phyloP scores from a whole-genome alignment of 2,797 vertebrate species.

The Limnodromus scolopaceus region DNA sequence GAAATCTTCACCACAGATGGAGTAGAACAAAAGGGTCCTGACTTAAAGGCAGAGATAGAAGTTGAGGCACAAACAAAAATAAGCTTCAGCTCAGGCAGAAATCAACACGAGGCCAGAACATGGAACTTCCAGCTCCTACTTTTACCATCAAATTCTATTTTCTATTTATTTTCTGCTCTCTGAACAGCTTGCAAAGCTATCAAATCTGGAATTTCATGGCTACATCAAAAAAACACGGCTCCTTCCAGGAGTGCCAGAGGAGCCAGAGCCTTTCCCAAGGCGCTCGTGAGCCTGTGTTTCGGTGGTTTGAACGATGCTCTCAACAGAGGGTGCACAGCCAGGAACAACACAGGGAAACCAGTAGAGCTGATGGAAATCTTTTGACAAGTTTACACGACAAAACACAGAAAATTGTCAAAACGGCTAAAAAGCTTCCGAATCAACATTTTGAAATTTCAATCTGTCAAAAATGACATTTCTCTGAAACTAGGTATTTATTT shows the following conservation, averaged over 20 bases:
- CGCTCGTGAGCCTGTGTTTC: not conserved
- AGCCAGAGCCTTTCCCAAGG: not conserved
- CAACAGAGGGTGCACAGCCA: accelerated
- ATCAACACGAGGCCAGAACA: not conserved
- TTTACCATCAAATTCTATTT: not conserved
- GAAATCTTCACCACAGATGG: not conserved
- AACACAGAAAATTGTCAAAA: not conserved
- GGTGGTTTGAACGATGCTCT: not conserved
- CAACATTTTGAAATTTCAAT: constrained; percentile 2
- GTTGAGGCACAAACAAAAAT: not conserved
- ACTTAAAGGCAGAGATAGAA: not conserved
- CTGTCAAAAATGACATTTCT: constrained; percentile 9
- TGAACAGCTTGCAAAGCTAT: not conserved
- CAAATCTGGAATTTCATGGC: not conserved
- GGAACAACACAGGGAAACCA: not conserved
- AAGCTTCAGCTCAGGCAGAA: not conserved
- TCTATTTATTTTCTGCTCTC: not conserved
- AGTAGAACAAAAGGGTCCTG: not conserved
- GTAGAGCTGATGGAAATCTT: not conserved
- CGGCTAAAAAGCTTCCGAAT: not conserved
- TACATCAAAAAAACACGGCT: not conserved
- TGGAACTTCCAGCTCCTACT: not conserved
- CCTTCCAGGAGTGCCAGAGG: not conserved
- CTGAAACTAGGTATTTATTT: not conserved
- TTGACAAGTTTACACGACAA: not conserved